phyloP scores from a whole-genome alignment of 1,140 invertebrate species.

The Dendrolimus kikuchii region DNA sequence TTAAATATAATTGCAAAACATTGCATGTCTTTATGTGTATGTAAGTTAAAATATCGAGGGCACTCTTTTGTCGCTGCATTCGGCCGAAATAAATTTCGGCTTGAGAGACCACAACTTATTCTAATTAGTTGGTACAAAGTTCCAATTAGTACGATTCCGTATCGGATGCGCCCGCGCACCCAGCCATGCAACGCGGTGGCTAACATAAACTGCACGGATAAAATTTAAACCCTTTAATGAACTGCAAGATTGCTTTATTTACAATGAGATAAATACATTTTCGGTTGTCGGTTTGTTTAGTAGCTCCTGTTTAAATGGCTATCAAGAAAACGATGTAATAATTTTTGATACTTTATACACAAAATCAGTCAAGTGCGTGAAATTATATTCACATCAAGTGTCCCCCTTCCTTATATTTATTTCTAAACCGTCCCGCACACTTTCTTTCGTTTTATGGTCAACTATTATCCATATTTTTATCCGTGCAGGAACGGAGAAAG shows the following conservation, averaged over 20 bases:
- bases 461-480: no score
- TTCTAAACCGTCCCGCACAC: no score
- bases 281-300: slow-evolving; percentile 18
- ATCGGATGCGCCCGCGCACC: slow-evolving; percentile 24
- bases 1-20: not conserved
- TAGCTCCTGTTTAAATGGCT: not conserved
- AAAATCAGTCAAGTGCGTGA: no score
- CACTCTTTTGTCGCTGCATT: slow-evolving; percentile 20
- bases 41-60: slow-evolving; percentile 11
- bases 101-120: slow-evolving; percentile 28
- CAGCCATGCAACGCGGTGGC: slow-evolving; percentile 22
- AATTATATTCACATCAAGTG: no score
- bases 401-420: no score
- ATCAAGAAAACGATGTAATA: no score
- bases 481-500: no score
- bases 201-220: slow-evolving; percentile 48
- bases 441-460: no score
- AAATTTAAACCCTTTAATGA: slow-evolving; percentile 50
- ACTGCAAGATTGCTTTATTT: slow-evolving; percentile 36
- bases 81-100: slow-evolving; percentile 23
- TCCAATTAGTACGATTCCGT: slow-evolving; percentile 41
- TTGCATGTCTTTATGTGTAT: not conserved
- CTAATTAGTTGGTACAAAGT: slow-evolving; percentile 46
- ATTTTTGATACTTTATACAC: no score
- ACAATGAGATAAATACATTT: slow-evolving; percentile 25